Percentiles rank a stretch among this genome's conserved stretches.
Evolutionary conservation across 2,113 vertebrate genomes (phyloP).

Genomic region (Cyprinus carpio): DNA sequence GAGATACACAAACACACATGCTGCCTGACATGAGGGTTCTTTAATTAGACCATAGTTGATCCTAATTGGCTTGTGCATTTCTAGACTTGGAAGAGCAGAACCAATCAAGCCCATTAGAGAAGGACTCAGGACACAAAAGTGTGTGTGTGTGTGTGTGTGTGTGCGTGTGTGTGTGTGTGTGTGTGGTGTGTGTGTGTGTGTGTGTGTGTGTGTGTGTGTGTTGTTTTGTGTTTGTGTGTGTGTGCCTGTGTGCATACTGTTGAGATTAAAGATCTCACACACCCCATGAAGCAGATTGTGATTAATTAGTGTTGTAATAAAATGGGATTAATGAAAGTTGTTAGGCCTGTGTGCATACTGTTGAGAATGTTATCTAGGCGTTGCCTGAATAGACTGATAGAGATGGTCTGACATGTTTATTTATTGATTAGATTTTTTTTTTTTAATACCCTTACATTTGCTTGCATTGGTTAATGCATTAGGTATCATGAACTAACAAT

Average conservation of each 20-base stretch:
- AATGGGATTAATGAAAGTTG: constrained; percentile 8
- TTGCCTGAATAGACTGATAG: neutral
- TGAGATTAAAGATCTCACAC: neutral
- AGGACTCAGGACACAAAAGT: neutral
- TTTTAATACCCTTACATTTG: no score
- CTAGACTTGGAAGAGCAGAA: neutral
- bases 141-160: neutral
- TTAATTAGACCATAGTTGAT: constrained; percentile 37
- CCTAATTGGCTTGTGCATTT: constrained; percentile 39
- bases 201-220: no score
- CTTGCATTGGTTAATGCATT: no score
- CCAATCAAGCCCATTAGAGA: neutral
- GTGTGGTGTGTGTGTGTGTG: neutral
- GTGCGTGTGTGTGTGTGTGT: neutral
- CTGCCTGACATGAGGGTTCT: neutral
- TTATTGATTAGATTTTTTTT: no score
- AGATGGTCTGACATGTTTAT: no score
- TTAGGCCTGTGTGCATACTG: constrained; percentile 20
- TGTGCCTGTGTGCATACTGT: neutral
- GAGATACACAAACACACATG: constrained; percentile 22
- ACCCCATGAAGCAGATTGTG: constrained; percentile 25
- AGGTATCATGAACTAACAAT: no score
- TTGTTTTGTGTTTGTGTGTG: no score
- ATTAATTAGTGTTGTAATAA: constrained; percentile 40
- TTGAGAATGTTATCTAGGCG: constrained; percentile 1